Evolutionary conservation across 2,797 vertebrate species (phyloP), one percentile per base, ranked within the genome.

Genomic region (Macroramphosus scolopax): DNA sequence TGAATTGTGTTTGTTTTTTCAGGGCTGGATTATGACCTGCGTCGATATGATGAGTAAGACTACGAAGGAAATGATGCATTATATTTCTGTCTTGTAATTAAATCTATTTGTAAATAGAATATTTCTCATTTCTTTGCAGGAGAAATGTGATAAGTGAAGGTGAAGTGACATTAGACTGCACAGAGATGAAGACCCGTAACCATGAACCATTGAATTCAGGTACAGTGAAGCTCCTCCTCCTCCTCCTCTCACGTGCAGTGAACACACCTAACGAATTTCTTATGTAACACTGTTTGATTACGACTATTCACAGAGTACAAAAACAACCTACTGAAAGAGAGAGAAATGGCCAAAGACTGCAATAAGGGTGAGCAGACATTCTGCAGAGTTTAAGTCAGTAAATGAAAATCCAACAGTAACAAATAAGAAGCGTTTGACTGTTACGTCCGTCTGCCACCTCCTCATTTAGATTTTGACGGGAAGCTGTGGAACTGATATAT

Each of bases 311-410:
- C 87, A 98, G 96, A 96, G 78, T 96, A 92, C 90, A 98, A 97
- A 88, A 98, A 98, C 90, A 98, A 98, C 88, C 92, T 98, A 69
- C 80, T 97, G 80, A 98, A 95, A 87, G 95, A 95, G 85, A 90
- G 79, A 61, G 90, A 91, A 28, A 87, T 92, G 84, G 81, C 80
- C 74, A 92, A 90, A 11, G 94, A 94, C 83, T 89, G 94, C 84
- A 95, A 97, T 87, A 92, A 78, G 88, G 95, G 96, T 97, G 83
- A 90, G 72, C 24, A 31, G 14, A 29, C n/a, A 2, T 8, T 17
- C 17, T 49, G 36, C 16, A 14, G 2, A 6, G 20, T 22, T 6
- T 22, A 16, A 32, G 5, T 16, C 4, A 22, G 30, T 13, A 3
- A 22, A 6, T 22, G 20, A 22, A 22, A 3, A 6, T 22, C 20